Evolutionary conservation across 1,140 invertebrate species (phyloP), one percentile per base, ranked within the genome.

Genomic region (Prorops nasuta): DNA sequence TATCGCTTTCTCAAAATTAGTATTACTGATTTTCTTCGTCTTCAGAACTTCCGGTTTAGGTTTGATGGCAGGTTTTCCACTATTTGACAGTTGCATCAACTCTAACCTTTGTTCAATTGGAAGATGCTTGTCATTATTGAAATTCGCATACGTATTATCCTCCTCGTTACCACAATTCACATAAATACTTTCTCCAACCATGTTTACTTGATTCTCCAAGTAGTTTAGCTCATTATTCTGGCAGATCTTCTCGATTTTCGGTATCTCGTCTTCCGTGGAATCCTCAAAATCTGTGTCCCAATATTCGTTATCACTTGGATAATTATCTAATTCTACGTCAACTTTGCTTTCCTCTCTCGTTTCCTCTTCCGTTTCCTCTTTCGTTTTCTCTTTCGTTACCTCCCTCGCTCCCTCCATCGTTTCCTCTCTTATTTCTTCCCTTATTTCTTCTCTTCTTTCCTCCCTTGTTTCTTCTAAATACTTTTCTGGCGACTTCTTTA

Each of bases 281-380:
- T 72, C 72, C 1, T 73, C 71, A n/a, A 74, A 76, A 3, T 74
- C 74, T 0, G 71, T 73, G 15, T 62, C 74, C 74, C 72, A 75
- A 3, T 67, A 72, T 31, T 58, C 64, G 7, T 45, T 63, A 40
- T 74, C 71, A 46, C 67, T 75, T 8, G 61, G 17, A 0, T 54
- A 39, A 32, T 71, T 69, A 7, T 66, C 62, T 10, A 10, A 28
- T n/a, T n/a, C n/a, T n/a, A n/a, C n/a, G n/a, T n/a, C n/a, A n/a
- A n/a, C n/a, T n/a, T n/a, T n/a, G n/a, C n/a, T n/a, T n/a, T n/a
- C n/a, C n/a, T n/a, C n/a, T n/a, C n/a, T n/a, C n/a, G n/a, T n/a
- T n/a, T n/a, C n/a, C n/a, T n/a, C n/a, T n/a, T n/a, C n/a, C n/a
- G n/a, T n/a, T n/a, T n/a, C n/a, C n/a, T n/a, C n/a, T n/a, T n/a